Evolutionary conservation across 2,888 invertebrate species (phyloP).

Genomic region (Clivina fossor): DNA sequence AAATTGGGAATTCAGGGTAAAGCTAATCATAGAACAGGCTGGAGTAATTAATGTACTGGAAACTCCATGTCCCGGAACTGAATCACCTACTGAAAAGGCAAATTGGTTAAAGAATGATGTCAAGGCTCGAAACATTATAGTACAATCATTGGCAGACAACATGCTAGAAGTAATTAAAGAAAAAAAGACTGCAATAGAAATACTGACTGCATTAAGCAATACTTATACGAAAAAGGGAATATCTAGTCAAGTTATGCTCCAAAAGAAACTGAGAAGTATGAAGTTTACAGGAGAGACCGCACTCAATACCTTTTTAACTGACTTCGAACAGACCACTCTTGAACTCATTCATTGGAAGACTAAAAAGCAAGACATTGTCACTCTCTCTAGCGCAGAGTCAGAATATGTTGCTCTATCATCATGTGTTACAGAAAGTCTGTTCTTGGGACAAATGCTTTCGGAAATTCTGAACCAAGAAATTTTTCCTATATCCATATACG

Average conservation of each 20-base stretch:
- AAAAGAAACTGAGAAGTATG: slow-evolving; percentile 30
- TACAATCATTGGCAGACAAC: slow-evolving; percentile 36
- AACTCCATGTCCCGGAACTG: slow-evolving; percentile 9
- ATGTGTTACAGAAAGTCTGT: slow-evolving; percentile 21
- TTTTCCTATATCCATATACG: background rate
- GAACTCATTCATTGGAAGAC: slow-evolving; percentile 34
- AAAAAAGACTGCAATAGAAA: slow-evolving; percentile 38
- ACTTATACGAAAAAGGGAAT: slow-evolving; percentile 32
- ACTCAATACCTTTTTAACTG: slow-evolving; percentile 31
- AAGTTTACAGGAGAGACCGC: slow-evolving; percentile 24
- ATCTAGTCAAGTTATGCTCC: slow-evolving; percentile 28
- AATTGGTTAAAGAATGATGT: slow-evolving; percentile 5
- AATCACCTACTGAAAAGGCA: no score
- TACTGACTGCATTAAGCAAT: slow-evolving; percentile 28
- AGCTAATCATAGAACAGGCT: slow-evolving; percentile 36
- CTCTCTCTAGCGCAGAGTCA: slow-evolving; percentile 31
- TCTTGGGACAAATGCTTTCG: slow-evolving; percentile 4
- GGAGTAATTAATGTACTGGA: slow-evolving; percentile 32
- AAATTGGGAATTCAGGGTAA: slow-evolving; percentile 38
- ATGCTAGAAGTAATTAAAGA: slow-evolving; percentile 38
- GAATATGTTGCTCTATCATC: slow-evolving; percentile 25
- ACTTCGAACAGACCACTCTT: slow-evolving; percentile 32
- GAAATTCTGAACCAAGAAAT: background rate
- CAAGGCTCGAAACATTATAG: slow-evolving; percentile 34
- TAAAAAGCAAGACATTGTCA: slow-evolving; percentile 33